Base-by-base conservation (phyloP, 2,888 invertebrate species). In the Aspidapion aeneum region DNA sequence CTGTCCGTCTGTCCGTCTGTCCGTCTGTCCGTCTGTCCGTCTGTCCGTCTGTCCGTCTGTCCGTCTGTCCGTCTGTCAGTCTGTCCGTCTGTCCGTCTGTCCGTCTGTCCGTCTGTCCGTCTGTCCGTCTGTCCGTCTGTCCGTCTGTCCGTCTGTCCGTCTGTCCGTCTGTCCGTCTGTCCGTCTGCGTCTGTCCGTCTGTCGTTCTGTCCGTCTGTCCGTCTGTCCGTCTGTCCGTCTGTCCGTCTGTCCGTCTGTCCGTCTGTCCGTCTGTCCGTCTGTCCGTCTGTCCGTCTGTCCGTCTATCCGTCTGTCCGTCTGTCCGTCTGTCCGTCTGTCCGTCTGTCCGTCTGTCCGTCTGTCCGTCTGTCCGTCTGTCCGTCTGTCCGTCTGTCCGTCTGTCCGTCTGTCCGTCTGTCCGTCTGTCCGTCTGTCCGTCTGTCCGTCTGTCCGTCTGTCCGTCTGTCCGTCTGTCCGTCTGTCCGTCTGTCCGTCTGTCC, bases 161-260 rank as follows among this genome's bases (percentile, higher is more conserved):
- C 59, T 59, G 59, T 59, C 59, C 51, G 59, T 59, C 59, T 51
- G 59, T 59, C 59, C 51, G 51, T 59, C 59, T 59, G 52, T 52
- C 52, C 18, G 52, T n/a, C n/a, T n/a, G n/a, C n/a, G n/a, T n/a
- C n/a, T n/a, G n/a, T n/a, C n/a, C n/a, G n/a, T n/a, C n/a, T n/a
- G n/a, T n/a, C n/a, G n/a, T n/a, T n/a, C n/a, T n/a, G n/a, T n/a
- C n/a, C n/a, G n/a, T n/a, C n/a, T 59, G 59, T 59, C 59, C 51
- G 59, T 59, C 59, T 51, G 59, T 59, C 60, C 55, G 60, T 60
- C 60, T 60, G 60, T 51, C 59, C 51, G 59, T 59, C 59, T 59
- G 59, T 59, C 59, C 20, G 59, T 59, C 59, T 59, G 59, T 59
- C 59, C 51, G 59, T 59, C 59, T 51, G 59, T 59, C 59, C 51